phyloP scores from a whole-genome alignment of 1,140 invertebrate species.

The Bombus haemorrhoidalis region DNA sequence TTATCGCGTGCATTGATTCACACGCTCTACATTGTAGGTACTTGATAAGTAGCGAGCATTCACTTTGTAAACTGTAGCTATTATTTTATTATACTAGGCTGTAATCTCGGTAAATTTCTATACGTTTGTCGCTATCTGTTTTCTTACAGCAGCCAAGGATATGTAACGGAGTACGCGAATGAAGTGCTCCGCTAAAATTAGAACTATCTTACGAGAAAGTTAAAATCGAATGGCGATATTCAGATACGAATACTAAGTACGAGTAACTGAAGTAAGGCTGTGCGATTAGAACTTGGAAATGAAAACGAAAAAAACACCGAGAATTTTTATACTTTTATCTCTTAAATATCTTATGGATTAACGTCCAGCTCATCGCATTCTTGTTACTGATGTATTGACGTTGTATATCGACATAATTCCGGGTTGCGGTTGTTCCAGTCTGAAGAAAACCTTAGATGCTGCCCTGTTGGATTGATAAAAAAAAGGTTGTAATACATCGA shows the following conservation, averaged over 20 bases:
- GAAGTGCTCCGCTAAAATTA: background rate
- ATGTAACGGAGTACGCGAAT: background rate
- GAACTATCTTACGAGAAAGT: background rate
- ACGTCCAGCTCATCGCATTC: too few species aligned
- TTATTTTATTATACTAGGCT: background rate
- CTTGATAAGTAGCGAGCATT: background rate
- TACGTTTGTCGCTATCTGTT: background rate
- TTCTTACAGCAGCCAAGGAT: background rate
- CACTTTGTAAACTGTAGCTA: background rate
- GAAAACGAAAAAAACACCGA: background rate
- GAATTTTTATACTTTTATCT: background rate
- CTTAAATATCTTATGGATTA: background rate
- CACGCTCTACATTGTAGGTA: background rate
- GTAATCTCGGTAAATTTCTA: background rate
- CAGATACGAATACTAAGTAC: background rate
- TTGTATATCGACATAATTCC: conserved; percentile 17
- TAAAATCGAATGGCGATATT: background rate
- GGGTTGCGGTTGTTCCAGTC: background rate
- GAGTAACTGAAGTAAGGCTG: background rate
- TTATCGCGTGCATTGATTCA: background rate
- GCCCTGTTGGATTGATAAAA: conserved; percentile 43
- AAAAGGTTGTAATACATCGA: conserved; percentile 68
- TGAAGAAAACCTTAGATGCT: conserved; percentile 21
- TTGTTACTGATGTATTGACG: background rate
- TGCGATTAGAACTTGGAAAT: background rate